A percentile compares a stretch with the other conserved stretches of the same genome.
phyloP scores from a whole-genome alignment of 2,888 invertebrate genomes.

The Listrodromus nycthemerus region DNA sequence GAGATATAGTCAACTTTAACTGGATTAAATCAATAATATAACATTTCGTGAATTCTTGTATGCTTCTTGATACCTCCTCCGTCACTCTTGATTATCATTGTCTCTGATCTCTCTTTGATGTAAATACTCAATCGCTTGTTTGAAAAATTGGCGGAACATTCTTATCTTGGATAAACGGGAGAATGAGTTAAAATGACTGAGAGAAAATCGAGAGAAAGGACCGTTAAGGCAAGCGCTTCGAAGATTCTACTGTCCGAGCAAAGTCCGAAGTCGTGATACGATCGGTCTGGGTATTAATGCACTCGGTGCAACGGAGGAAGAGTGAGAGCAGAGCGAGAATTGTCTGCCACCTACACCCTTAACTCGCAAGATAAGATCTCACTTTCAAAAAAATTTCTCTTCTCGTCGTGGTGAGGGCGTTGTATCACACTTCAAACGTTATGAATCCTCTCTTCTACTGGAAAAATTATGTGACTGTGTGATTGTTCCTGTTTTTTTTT shows the following conservation, averaged over 20 bases:
- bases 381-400: conserved; percentile 49
- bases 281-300: conserved; percentile 3
- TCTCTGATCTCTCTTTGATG: not conserved
- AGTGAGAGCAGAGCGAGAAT: conserved; percentile 27
- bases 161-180: not conserved
- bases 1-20: not conserved
- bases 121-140: not conserved
- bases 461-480: not conserved
- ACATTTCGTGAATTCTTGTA: not conserved
- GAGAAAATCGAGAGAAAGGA: conserved; percentile 29
- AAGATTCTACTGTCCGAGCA: conserved; percentile 48
- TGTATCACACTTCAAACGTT: conserved; percentile 47
- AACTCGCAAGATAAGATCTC: conserved; percentile 60
- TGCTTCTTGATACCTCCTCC: not conserved
- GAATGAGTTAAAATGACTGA: not conserved
- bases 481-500: not conserved
- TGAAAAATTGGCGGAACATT: not conserved
- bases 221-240: conserved; percentile 40
- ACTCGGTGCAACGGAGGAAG: conserved; percentile 48
- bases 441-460: conserved; percentile 41
- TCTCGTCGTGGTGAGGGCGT: conserved; percentile 55
- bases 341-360: conserved; percentile 56
- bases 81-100: not conserved
- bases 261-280: conserved; percentile 30
- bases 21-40: not conserved